These are phyloP conservation scores for Acronicta psi DNA, from an alignment of 2,888 invertebrate species.

Conservation along the genomic window DNA sequence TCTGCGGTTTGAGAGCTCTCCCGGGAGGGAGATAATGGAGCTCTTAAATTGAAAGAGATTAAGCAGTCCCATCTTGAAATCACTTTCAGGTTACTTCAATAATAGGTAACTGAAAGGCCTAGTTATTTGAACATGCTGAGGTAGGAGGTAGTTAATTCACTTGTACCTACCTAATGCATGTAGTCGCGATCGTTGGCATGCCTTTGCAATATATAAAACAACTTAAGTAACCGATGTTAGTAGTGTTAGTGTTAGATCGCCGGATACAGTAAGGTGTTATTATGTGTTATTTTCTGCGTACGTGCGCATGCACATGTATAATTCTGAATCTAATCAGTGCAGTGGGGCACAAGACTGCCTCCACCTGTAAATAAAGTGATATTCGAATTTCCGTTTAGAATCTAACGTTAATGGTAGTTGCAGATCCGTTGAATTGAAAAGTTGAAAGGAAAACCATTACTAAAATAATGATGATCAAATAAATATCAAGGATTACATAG, in stretches of 20 bases:
- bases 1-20: too few species aligned
- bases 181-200: slow-evolving; percentile 7
- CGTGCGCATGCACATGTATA: slow-evolving; percentile 64
- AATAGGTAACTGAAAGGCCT: too few species aligned
- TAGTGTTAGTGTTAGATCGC: slow-evolving; percentile 43
- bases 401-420: not conserved
- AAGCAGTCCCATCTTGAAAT: too few species aligned
- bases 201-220: slow-evolving; percentile 29
- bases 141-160: too few species aligned
- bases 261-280: slow-evolving; percentile 52
- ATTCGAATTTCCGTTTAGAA: slow-evolving; percentile 3
- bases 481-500: too few species aligned
- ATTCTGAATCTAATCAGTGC: slow-evolving; percentile 65
- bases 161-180: not conserved
- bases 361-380: slow-evolving; percentile 22
- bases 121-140: too few species aligned
- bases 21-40: too few species aligned
- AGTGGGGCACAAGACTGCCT: slow-evolving; percentile 57
- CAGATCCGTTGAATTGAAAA: too few species aligned
- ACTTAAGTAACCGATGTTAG: slow-evolving; percentile 38
- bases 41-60: too few species aligned
- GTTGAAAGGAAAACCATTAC: too few species aligned
- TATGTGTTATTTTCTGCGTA: slow-evolving; percentile 72
- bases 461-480: too few species aligned
- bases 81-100: too few species aligned